These are phyloP conservation scores for Platerodrilus igneus DNA, from an alignment of 2,888 invertebrate species.

Conservation along the genomic window DNA sequence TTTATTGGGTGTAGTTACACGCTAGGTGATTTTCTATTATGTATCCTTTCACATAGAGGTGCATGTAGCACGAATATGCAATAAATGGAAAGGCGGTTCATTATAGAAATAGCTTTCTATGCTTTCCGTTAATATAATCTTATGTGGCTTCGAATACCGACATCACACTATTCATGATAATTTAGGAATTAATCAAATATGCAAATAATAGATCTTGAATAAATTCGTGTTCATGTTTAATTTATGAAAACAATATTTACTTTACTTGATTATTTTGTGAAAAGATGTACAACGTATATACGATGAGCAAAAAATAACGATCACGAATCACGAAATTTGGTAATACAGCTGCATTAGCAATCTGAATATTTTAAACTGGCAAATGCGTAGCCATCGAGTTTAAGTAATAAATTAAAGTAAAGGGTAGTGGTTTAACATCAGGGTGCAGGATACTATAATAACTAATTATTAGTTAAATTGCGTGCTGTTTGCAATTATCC, in stretches of 20 bases:
- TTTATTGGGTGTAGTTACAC: no score
- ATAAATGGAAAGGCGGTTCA: constrained; percentile 15
- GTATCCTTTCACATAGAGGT: no score
- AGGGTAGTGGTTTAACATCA: constrained; percentile 30
- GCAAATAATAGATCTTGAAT: constrained; percentile 48
- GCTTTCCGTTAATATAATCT: constrained; percentile 33
- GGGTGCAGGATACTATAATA: constrained; percentile 36
- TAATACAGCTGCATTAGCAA: constrained; percentile 34
- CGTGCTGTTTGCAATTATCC: constrained; percentile 42
- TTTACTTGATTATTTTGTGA: constrained; percentile 47
- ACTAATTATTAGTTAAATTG: constrained; percentile 45
- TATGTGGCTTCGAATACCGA: constrained; percentile 34
- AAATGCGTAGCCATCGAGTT: constrained; percentile 26
- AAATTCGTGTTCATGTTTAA: constrained; percentile 47
- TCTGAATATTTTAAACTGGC: constrained; percentile 31
- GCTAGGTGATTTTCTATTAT: no score
- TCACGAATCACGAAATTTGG: constrained; percentile 40
- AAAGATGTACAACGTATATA: constrained; percentile 24
- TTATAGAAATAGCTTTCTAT: constrained; percentile 31
- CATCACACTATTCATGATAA: constrained; percentile 32
- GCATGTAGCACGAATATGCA: not conserved
- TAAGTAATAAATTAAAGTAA: constrained; percentile 31
- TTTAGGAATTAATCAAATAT: constrained; percentile 45
- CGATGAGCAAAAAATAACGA: constrained; percentile 38
- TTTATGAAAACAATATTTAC: constrained; percentile 49